Conservation (phyloP, 1,140 invertebrate genomes). For the Augochlora pura region DNA sequence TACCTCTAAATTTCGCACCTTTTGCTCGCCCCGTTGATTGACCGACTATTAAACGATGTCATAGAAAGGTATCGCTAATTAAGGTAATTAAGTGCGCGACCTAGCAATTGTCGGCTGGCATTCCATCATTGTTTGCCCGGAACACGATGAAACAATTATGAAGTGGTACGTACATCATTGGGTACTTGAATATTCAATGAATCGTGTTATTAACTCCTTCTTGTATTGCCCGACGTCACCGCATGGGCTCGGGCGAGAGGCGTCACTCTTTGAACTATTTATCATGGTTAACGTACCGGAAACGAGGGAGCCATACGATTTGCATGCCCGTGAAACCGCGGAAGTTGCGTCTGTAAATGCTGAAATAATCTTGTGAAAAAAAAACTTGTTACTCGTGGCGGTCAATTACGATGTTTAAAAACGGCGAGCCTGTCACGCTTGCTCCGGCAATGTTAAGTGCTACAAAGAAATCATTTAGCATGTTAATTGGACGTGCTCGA, state of each 20-base stretch:
- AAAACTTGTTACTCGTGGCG: neutral
- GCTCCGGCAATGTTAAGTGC: no score
- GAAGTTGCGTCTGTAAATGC: neutral
- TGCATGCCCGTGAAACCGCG: constrained; percentile 5
- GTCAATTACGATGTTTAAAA: neutral
- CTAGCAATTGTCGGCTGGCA: constrained; percentile 13
- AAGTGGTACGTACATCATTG: constrained; percentile 51
- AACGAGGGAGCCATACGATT: constrained; percentile 13
- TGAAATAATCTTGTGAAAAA: neutral
- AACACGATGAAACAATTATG: constrained; percentile 57
- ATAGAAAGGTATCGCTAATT: constrained; percentile 22
- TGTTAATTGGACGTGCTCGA: no score
- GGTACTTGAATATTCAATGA: constrained; percentile 67
- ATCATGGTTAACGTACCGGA: constrained; percentile 35
- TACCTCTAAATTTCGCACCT: neutral
- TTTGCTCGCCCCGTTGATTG: neutral
- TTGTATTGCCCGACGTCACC: constrained; percentile 44
- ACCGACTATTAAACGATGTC: constrained; percentile 10
- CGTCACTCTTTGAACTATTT: constrained; percentile 59
- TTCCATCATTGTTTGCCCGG: constrained; percentile 43
- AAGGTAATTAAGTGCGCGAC: constrained; percentile 20
- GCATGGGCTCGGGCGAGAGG: constrained; percentile 40
- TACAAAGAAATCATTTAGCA: no score
- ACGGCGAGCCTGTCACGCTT: no score
- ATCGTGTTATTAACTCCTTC: constrained; percentile 65